These are phyloP conservation scores for Torymus auratus DNA, from an alignment of 2,888 invertebrate species.

Conservation along the genomic window DNA sequence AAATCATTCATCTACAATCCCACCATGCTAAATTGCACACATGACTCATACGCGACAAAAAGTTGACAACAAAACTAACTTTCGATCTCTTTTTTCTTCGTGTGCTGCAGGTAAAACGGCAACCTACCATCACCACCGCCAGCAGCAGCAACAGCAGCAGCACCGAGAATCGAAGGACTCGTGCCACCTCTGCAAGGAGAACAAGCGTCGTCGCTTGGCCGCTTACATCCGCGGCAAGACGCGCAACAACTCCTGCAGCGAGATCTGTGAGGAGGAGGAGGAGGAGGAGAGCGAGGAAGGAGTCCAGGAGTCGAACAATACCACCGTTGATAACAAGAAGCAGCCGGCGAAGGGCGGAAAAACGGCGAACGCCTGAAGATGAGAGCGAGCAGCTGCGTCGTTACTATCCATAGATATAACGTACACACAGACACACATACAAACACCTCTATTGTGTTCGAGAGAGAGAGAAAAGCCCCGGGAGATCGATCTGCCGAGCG, in stretches of 20 bases:
- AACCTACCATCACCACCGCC: constrained; percentile 62
- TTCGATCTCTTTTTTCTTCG: no score
- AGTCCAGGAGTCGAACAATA: constrained; percentile 59
- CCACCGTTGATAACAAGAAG: constrained; percentile 8
- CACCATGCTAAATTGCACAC: no score
- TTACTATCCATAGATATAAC: no score
- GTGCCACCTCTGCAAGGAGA: constrained; percentile 79
- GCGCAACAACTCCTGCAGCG: constrained; percentile 77
- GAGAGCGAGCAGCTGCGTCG: no score
- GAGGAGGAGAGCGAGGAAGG: constrained; percentile 74
- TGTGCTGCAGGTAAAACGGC: constrained; percentile 64
- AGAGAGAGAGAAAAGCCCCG: not conserved
- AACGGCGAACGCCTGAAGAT: constrained; percentile 24
- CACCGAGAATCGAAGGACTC: constrained; percentile 73
- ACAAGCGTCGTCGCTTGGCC: constrained; percentile 78
- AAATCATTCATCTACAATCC: no score
- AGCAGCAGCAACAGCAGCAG: constrained; percentile 71
- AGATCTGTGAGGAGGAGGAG: constrained; percentile 78
- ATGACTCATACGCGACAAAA: no score
- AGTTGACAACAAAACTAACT: no score
- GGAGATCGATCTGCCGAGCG: not conserved
- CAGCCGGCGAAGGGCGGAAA: no score
- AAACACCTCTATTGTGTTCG: not conserved
- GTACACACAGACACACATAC: no score
- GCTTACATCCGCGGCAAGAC: constrained; percentile 78